Base-by-base conservation (phyloP, 2,797 vertebrate species). In the Thaleichthys pacificus region DNA sequence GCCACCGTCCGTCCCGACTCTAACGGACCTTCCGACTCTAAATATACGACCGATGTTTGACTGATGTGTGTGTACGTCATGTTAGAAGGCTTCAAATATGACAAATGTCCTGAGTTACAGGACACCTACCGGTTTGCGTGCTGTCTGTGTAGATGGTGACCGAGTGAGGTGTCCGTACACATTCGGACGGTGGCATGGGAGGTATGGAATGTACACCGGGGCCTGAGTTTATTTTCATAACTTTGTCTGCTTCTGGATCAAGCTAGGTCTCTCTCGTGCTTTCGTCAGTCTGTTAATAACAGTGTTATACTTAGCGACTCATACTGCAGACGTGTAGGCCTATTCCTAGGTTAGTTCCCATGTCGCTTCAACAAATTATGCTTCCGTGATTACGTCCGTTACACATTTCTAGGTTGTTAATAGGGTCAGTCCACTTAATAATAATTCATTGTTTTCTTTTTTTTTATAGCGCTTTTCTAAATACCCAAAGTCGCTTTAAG, bases 201-300 rank as follows among this genome's bases (percentile, higher is more conserved):
- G 74, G 47, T 79, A 72, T 73, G 81, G 77, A 83, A 85, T 73
- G 78, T 47, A 60, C 21, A 49, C 9, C 28, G n/a, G 28, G 32
- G 54, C 66, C 58, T 19, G 0, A 49, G 70, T 80, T 81, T 82
- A 85, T 84, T 83, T 84, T 78, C 80, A 78, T 61, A 51, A 71
- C 71, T 51, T 54, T 51, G 71, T 24, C 74, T 72, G 28, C 79
- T 80, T 32, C 73, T 38, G 75, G 68, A 47, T 56, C 66, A 3
- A 1, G 21, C 61, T 68, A 60, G 11, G 5, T 60, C 21, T 60
- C 58, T 60, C 9, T 22, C 14, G 7, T 60, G 19, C 54, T 19
- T 57, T 22, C 5, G 21, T 22, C n/a, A 17, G 5, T 35, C 32
- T 42, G 1, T n/a, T n/a, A n/a, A n/a, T n/a, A n/a, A n/a, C n/a